Evolutionary conservation across 2,113 vertebrate genomes (phyloP), one percentile per base, ranked within the genome.

Genomic region (Salvelinus sp.): DNA sequence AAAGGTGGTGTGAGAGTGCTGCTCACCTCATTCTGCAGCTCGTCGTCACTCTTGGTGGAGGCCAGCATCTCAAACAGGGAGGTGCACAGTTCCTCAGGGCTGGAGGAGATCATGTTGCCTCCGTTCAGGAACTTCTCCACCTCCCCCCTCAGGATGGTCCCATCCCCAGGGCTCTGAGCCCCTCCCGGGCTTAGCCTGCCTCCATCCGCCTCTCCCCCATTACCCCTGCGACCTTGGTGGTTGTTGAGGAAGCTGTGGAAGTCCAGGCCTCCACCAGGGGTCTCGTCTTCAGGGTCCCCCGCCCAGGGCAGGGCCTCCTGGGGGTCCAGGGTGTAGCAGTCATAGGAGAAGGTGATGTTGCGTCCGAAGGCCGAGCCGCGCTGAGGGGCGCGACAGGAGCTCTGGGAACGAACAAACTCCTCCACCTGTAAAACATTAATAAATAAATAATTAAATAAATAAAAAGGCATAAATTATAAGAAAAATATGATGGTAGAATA

Each of bases 11-110:
- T 5, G n/a, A 23, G 10, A 27, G 23, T 14, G 16, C 60, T 38
- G 10, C 86, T 75, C 91, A 97, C 97, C 97, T 99, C 98, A 87
- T 99, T 96, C 87, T 99, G 98, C 87, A 99, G 95, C 85, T 98
- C 97, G 81, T 99, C 96, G 1, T 95, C 94, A 72, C 93, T 99
- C 93, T 91, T 96, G 76, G 88, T 85, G 77, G 97, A 99, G 63
- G 96, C 93, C 90, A 99, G 93, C 95, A 97, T 98, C 86, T 99
- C 96, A 58, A 97, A 98, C 79, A 99, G 92, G 79, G 97, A 98
- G 80, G 93, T 95, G 92, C 95, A 98, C 76, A 99, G 94, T 84
- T 99, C 96, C 88, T 98, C 96, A 22, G 92, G 88, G 80, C 94
- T 96, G 76, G 97, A 96, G 0, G 94, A 93, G 76, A 94, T 94